Evolutionary conservation across 2,888 invertebrate species (phyloP).

Genomic region (Nymphalis polychloros): DNA sequence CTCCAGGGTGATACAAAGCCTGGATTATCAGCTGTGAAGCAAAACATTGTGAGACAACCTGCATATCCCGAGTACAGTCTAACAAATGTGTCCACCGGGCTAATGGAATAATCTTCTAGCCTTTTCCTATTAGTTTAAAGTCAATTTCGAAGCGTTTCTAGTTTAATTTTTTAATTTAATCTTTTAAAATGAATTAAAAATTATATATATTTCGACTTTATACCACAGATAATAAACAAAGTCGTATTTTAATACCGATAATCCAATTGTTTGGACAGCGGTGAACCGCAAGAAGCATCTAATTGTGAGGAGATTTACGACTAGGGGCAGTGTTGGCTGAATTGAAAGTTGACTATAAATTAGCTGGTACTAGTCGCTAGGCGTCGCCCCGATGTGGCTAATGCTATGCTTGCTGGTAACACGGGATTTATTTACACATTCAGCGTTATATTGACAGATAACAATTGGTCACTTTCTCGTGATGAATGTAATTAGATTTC

Average conservation of each 20-base stretch:
- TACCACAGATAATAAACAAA: constrained; percentile 18
- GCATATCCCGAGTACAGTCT: no score
- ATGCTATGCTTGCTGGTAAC: constrained; percentile 40
- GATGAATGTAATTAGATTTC: neutral
- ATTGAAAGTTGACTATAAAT: constrained; percentile 80
- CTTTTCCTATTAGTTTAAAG: no score
- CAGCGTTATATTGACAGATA: neutral
- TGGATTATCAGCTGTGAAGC: no score
- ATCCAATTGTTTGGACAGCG: constrained; percentile 40
- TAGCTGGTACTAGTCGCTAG: constrained; percentile 47
- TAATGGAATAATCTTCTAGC: no score
- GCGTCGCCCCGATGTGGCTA: constrained; percentile 39
- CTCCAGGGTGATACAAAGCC: no score
- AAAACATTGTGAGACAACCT: no score
- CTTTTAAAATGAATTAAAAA: no score
- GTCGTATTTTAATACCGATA: constrained; percentile 26
- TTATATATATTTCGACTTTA: no score
- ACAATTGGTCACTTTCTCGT: neutral
- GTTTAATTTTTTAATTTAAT: no score
- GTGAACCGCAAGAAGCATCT: constrained; percentile 65
- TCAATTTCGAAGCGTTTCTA: no score
- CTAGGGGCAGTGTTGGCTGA: constrained; percentile 64
- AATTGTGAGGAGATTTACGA: constrained; percentile 72
- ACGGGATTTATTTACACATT: constrained; percentile 12
- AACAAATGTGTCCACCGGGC: no score